phyloP scores from a whole-genome alignment of 2,797 vertebrate genomes.

The Apodemus agrarius region DNA sequence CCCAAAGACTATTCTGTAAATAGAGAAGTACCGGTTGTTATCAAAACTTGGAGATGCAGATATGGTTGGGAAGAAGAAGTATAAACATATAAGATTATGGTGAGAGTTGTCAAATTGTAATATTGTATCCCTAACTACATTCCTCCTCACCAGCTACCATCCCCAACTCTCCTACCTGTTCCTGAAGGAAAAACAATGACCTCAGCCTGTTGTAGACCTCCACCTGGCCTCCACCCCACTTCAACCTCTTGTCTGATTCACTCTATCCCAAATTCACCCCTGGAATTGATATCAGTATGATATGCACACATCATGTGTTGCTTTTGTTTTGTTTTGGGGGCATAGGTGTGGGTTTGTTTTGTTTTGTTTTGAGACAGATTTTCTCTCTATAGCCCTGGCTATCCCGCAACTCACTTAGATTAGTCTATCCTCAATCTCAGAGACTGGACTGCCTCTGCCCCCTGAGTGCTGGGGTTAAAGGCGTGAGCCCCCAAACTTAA shows the following conservation, averaged over 20 bases:
- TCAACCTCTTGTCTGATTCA: not conserved
- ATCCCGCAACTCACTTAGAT: not conserved
- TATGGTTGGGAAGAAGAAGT: not conserved
- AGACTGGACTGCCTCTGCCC: too few species aligned
- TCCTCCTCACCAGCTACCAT: not conserved
- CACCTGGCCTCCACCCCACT: not conserved
- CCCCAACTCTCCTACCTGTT: not conserved
- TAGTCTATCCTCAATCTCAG: not conserved
- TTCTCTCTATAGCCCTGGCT: not conserved
- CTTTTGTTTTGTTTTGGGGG: not conserved
- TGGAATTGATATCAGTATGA: not conserved
- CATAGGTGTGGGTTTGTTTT: too few species aligned
- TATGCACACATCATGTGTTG: not conserved
- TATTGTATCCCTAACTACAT: not conserved
- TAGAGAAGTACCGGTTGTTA: conserved; percentile 10
- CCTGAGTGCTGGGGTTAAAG: not conserved
- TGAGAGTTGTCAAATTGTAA: not conserved
- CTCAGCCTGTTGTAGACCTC: not conserved
- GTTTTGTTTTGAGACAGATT: not conserved
- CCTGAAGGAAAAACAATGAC: conserved; percentile 15
- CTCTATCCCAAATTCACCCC: not conserved
- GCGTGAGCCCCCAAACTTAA: too few species aligned
- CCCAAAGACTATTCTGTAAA: not conserved
- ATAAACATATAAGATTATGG: not conserved
- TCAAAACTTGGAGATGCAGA: not conserved